These are phyloP conservation scores for Drosophila insularis DNA, from an alignment of 1,140 invertebrate species.

Conservation along the genomic window DNA sequence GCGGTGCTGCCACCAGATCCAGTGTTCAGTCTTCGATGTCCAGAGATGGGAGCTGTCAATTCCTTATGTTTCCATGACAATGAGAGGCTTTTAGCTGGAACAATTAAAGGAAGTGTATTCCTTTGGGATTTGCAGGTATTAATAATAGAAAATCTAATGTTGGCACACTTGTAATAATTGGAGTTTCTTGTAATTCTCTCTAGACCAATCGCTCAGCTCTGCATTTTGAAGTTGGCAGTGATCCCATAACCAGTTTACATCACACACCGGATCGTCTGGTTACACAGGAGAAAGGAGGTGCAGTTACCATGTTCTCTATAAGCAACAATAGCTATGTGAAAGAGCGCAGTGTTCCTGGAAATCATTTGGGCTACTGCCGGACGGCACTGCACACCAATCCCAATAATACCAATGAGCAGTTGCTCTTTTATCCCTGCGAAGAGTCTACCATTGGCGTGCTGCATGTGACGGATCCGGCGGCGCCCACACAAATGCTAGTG, in stretches of 20 bases:
- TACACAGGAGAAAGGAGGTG: constrained; percentile 88
- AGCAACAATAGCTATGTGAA: constrained; percentile 85
- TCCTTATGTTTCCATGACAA: constrained; percentile 86
- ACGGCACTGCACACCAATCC: constrained; percentile 84
- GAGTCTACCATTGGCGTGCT: constrained; percentile 86
- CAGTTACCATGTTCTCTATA: constrained; percentile 86
- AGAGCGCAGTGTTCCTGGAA: constrained; percentile 84
- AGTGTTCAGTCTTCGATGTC: constrained; percentile 86
- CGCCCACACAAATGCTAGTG: constrained; percentile 82
- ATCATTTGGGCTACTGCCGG: constrained; percentile 87
- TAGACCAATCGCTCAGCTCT: constrained; percentile 76
- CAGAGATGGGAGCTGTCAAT: constrained; percentile 87
- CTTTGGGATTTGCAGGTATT: constrained; percentile 88
- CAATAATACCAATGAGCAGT: constrained; percentile 84
- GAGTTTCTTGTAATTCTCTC: not conserved
- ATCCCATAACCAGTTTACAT: constrained; percentile 70
- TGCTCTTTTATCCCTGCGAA: constrained; percentile 86
- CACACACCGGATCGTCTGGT: constrained; percentile 83
- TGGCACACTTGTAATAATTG: not conserved
- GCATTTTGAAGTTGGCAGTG: constrained; percentile 71
- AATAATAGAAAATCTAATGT: no score
- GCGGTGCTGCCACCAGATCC: constrained; percentile 86
- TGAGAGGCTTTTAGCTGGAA: constrained; percentile 87
- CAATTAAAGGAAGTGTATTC: constrained; percentile 87
- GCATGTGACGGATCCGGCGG: constrained; percentile 84